Conservation (phyloP, 2,888 invertebrate species). For the Eumacrocentrus americanus region DNA sequence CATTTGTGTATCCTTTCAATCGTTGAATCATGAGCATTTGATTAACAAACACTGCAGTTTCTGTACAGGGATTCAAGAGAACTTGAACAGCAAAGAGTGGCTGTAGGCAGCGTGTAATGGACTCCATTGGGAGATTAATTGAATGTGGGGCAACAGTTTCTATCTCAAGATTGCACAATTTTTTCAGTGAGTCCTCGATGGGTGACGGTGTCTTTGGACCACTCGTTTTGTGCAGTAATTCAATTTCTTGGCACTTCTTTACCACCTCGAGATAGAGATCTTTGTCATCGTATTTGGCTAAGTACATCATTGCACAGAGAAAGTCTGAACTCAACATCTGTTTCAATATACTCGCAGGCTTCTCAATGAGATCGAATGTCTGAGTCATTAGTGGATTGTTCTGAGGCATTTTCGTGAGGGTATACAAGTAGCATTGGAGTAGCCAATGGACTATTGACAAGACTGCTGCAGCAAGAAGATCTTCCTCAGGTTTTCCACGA, state of each 20-base stretch:
- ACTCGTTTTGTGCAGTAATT: constrained; percentile 67
- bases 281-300: constrained; percentile 81
- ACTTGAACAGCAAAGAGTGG: constrained; percentile 85
- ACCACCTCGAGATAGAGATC: constrained; percentile 74
- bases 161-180: constrained; percentile 69
- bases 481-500: constrained; percentile 86
- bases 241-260: constrained; percentile 79
- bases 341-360: constrained; percentile 72
- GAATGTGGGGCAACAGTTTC: constrained; percentile 65
- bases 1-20: constrained; percentile 80
- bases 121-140: constrained; percentile 66
- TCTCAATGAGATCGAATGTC: constrained; percentile 71
- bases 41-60: constrained; percentile 79
- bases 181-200: constrained; percentile 69
- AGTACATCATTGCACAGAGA: constrained; percentile 79
- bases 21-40: constrained; percentile 85
- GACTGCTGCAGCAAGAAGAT: constrained; percentile 81
- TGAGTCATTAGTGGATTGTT: constrained; percentile 55
- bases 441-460: constrained; percentile 83
- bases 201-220: constrained; percentile 65
- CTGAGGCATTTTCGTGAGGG: constrained; percentile 58
- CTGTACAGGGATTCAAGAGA: constrained; percentile 82
- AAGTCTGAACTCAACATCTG: constrained; percentile 76
- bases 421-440: constrained; percentile 72
- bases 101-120: constrained; percentile 77